A percentile compares a stretch with the other conserved stretches of the same genome.
Conservation (phyloP, 1,140 invertebrate species). For the Saccostrea cuccullata region DNA sequence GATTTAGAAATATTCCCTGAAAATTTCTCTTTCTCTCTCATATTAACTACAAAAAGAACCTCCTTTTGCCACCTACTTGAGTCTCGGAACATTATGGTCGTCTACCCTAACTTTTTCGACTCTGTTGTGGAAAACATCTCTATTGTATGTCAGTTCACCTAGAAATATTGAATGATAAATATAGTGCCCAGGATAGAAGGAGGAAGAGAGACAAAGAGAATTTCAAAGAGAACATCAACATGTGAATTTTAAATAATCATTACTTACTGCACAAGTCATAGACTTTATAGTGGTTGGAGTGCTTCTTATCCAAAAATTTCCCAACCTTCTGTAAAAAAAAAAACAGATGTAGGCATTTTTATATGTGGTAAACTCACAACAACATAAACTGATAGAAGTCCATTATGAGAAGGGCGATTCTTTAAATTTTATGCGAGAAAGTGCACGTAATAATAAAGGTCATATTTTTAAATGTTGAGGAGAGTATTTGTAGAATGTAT, state of each 20-base stretch:
- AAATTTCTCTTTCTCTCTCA: not conserved
- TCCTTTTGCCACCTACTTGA: slow-evolving; percentile 29
- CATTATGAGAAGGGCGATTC: no score
- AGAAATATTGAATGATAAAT: not conserved
- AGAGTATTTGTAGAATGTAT: no score
- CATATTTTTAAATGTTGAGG: no score
- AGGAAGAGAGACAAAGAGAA: no score
- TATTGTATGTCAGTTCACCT: slow-evolving; percentile 81
- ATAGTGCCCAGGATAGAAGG: no score
- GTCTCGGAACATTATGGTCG: slow-evolving; percentile 83
- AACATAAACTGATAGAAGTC: no score
- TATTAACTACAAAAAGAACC: no score
- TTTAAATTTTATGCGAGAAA: no score
- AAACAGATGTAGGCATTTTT: slow-evolving; percentile 80
- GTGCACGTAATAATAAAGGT: no score
- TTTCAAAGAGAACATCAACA: no score
- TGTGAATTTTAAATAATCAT: not conserved
- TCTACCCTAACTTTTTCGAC: slow-evolving; percentile 82
- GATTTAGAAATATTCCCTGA: no score
- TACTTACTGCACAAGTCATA: slow-evolving; percentile 83
- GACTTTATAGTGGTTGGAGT: slow-evolving; percentile 81
- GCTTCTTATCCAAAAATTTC: slow-evolving; percentile 82
- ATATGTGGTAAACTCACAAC: slow-evolving; percentile 29
- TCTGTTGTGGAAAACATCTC: slow-evolving; percentile 80
- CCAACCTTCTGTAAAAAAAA: slow-evolving; percentile 80